Evolutionary conservation across 2,113 vertebrate species (phyloP).

Genomic region (Lophotis ruficrista): DNA sequence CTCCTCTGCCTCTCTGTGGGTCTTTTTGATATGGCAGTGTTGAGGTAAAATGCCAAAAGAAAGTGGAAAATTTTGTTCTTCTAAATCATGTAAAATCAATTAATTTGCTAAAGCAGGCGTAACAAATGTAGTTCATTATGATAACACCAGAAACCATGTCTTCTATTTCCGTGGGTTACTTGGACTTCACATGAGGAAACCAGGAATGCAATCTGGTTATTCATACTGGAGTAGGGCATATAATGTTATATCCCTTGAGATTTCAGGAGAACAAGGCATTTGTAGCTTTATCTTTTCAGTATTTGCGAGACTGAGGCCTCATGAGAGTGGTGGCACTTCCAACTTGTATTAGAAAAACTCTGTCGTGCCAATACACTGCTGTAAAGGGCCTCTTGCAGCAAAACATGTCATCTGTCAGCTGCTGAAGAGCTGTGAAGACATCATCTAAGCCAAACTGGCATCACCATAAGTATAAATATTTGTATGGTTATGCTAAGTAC

Average conservation of each 20-base stretch:
- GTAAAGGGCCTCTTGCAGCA: neutral
- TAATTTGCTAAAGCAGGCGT: neutral
- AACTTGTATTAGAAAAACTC: neutral
- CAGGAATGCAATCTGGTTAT: neutral
- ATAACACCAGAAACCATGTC: neutral
- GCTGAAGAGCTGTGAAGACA: neutral
- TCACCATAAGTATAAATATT: neutral
- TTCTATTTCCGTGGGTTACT: neutral
- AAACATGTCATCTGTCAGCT: neutral
- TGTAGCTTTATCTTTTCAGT: neutral
- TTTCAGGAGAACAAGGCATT: neutral
- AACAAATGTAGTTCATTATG: slow-evolving; percentile 5
- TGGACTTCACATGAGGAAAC: neutral
- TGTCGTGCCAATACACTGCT: neutral
- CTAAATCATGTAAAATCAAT: neutral
- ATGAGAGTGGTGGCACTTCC: neutral
- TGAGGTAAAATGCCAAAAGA: neutral
- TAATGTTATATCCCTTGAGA: neutral
- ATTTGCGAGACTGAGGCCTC: neutral
- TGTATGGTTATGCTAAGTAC: neutral
- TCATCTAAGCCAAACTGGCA: neutral
- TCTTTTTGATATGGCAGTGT: neutral
- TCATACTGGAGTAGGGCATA: neutral
- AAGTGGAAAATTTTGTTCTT: neutral
- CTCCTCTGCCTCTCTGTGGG: neutral